Conservation (phyloP, 2,113 vertebrate genomes). For the Gadus macrocephalus region DNA sequence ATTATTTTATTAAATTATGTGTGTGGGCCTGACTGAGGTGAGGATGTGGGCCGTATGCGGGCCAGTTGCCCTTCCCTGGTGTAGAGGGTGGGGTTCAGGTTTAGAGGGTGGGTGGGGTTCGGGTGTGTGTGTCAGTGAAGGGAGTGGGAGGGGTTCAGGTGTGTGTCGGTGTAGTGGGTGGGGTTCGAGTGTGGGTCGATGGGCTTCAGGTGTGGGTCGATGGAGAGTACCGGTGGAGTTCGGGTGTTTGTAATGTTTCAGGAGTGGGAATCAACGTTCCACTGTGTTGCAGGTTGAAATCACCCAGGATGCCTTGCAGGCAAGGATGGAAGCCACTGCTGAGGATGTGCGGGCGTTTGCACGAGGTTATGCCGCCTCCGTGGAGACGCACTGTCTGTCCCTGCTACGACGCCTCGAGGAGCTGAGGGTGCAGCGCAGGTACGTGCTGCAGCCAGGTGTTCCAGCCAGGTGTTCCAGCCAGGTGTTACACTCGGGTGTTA, state of each 20-base stretch:
- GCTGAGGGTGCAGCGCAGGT: slow-evolving; percentile 72
- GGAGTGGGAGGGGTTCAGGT: slow-evolving; percentile 26
- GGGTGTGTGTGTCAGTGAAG: slow-evolving; percentile 24
- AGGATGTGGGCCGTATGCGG: no score
- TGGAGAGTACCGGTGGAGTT: no score
- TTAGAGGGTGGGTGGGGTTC: no score
- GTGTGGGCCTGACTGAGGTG: no score
- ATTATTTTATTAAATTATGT: no score
- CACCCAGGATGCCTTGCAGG: slow-evolving; percentile 58
- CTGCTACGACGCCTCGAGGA: slow-evolving; percentile 82
- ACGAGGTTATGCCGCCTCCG: slow-evolving; percentile 71
- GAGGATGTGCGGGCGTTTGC: slow-evolving; percentile 75
- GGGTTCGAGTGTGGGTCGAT: no score
- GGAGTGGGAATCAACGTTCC: no score
- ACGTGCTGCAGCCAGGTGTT: background rate
- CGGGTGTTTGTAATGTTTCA: no score
- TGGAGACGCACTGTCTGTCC: slow-evolving; percentile 78
- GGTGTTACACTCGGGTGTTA: no score
- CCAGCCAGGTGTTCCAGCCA: no score
- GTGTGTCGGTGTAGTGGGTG: background rate
- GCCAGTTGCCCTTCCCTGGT: no score
- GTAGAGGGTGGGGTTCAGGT: no score
- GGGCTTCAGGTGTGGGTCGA: slow-evolving; percentile 28
- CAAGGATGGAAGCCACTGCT: slow-evolving; percentile 57
- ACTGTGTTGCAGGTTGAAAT: slow-evolving; percentile 52